Percentiles rank a stretch among this genome's conserved stretches.
phyloP scores from a whole-genome alignment of 2,113 vertebrate species.

The Misgurnus mizolepis region DNA sequence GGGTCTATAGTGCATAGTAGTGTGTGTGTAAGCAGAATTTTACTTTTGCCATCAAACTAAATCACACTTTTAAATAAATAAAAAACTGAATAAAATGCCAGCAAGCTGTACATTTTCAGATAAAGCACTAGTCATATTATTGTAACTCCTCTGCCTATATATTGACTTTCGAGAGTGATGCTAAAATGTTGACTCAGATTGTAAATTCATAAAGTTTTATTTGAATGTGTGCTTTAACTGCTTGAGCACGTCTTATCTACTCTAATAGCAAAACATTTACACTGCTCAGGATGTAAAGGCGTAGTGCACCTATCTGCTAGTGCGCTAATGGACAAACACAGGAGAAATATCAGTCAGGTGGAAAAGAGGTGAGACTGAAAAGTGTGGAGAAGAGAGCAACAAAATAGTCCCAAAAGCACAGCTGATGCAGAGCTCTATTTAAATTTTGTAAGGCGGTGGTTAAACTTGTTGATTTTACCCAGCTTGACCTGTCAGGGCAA shows the following conservation, averaged over 20 bases:
- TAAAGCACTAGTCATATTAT: background rate
- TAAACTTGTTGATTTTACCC: slow-evolving; percentile 25
- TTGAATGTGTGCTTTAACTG: slow-evolving; percentile 3
- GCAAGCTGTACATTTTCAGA: background rate
- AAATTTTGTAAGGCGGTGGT: slow-evolving; percentile 28
- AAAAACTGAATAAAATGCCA: too few relatives aligned
- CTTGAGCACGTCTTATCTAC: slow-evolving; percentile 19
- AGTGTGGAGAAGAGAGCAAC: background rate
- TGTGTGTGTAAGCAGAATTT: background rate
- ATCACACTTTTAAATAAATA: too few relatives aligned
- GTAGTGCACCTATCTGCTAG: background rate
- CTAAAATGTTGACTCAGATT: slow-evolving; percentile 22
- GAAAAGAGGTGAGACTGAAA: slow-evolving; percentile 36
- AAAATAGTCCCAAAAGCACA: slow-evolving; percentile 10
- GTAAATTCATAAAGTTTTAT: slow-evolving; percentile 7
- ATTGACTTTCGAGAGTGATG: slow-evolving; percentile 31
- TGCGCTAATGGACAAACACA: slow-evolving; percentile 46
- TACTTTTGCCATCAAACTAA: background rate
- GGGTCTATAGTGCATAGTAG: background rate
- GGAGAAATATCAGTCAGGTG: slow-evolving; percentile 31
- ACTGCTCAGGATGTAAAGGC: slow-evolving; percentile 23
- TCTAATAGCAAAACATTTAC: slow-evolving; percentile 43
- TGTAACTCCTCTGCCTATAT: slow-evolving; percentile 25
- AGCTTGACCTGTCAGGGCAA: slow-evolving; percentile 20
- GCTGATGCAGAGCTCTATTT: slow-evolving; percentile 26